A percentile compares a stretch with the other conserved stretches of the same genome.
These are phyloP conservation scores for Henricia sp. DNA, from an alignment of 53 echinoderm and acorn worm species.

Conservation along the genomic window DNA sequence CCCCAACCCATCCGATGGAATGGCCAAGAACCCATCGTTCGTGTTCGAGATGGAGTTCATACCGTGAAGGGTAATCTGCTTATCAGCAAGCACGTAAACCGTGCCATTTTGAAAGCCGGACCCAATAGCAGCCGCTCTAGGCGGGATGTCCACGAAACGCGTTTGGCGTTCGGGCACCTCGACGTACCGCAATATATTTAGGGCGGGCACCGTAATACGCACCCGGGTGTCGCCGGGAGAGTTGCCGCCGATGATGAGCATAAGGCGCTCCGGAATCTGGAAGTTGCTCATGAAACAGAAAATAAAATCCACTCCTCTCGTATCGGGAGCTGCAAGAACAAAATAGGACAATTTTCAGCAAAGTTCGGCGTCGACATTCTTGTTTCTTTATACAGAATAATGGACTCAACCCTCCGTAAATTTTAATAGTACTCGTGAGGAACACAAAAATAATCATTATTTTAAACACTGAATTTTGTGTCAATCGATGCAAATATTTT, in stretches of 20 bases:
- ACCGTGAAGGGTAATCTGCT: slow-evolving; percentile 75
- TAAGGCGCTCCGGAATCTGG: slow-evolving; percentile 70
- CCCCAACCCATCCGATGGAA: slow-evolving; percentile 83
- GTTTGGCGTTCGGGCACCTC: slow-evolving; percentile 42
- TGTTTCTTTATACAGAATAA: background rate
- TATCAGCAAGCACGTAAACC: slow-evolving; percentile 63
- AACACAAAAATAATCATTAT: background rate
- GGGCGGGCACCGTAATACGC: slow-evolving; percentile 67
- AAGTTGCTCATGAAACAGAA: slow-evolving; percentile 93
- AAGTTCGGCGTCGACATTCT: background rate
- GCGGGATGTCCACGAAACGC: slow-evolving; percentile 64
- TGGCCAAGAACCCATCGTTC: slow-evolving; percentile 83
- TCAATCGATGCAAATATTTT: too few species aligned
- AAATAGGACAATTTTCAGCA: background rate
- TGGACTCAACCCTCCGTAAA: background rate
- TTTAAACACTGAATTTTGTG: too few species aligned
- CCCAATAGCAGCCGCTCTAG: slow-evolving; percentile 70
- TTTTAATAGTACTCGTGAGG: background rate
- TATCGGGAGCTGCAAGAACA: slow-evolving; percentile 55
- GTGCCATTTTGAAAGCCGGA: slow-evolving; percentile 83
- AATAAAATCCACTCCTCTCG: slow-evolving; percentile 87
- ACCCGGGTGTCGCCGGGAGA: slow-evolving; percentile 72
- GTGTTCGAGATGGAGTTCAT: slow-evolving; percentile 78
- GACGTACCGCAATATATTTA: slow-evolving; percentile 52
- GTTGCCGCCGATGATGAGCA: slow-evolving; percentile 75